Percentiles rank a stretch among this genome's conserved stretches.
Conservation (phyloP, 2,888 invertebrate genomes). For the Rhogogaster chlorosoma region DNA sequence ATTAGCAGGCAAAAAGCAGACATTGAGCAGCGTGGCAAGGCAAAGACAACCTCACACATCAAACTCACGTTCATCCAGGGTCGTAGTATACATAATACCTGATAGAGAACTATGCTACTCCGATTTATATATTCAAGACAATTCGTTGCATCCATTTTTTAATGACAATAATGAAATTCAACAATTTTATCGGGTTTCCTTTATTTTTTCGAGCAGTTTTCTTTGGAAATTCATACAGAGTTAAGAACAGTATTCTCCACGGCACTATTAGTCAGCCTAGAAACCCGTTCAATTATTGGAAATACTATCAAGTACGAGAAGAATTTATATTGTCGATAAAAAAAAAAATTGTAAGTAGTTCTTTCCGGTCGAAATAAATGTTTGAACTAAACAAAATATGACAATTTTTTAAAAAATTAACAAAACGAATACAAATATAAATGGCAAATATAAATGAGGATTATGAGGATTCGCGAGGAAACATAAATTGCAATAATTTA, state of each 20-base stretch:
- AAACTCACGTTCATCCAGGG: slow-evolving; percentile 53
- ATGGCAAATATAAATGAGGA: neutral
- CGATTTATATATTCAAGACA: neutral
- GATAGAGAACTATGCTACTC: neutral
- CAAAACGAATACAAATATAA: neutral
- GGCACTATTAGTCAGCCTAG: too few relatives aligned
- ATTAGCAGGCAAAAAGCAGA: slow-evolving; percentile 47
- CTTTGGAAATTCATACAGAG: too few relatives aligned
- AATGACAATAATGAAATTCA: neutral
- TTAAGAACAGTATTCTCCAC: too few relatives aligned
- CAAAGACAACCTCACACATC: slow-evolving; percentile 52
- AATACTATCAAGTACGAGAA: neutral
- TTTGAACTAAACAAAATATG: neutral
- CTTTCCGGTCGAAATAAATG: neutral
- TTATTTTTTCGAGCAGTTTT: too few relatives aligned
- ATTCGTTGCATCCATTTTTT: neutral
- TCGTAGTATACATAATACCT: slow-evolving; percentile 26
- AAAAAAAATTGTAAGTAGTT: neutral
- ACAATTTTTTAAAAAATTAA: neutral
- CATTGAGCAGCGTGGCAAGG: slow-evolving; percentile 38
- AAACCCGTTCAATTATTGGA: neutral
- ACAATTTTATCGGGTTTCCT: too few relatives aligned
- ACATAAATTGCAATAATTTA: neutral
- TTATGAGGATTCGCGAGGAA: neutral
- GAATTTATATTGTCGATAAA: neutral